Conservation (phyloP, 2,888 invertebrate genomes). For the Caradrina kadenii region DNA sequence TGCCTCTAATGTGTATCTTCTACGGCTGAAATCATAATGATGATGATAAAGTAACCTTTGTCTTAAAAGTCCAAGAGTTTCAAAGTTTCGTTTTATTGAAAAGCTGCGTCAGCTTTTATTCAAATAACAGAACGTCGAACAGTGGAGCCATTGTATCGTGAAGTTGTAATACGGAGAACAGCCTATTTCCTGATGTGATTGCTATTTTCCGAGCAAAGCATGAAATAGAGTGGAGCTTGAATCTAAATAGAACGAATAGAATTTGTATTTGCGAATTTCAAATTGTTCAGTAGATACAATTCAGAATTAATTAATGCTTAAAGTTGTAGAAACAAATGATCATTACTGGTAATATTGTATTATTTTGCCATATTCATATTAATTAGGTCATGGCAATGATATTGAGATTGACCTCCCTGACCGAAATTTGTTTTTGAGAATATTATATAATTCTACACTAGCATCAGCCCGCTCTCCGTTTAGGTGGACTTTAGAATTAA, state of each 20-base stretch:
- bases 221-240: conserved; percentile 14
- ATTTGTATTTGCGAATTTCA: conserved; percentile 3
- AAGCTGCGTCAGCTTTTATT: conserved; percentile 6
- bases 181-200: conserved; percentile 27
- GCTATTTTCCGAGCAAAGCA: conserved; percentile 2
- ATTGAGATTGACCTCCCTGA: too few relatives aligned
- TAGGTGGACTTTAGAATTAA: too few relatives aligned
- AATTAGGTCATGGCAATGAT: too few relatives aligned
- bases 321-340: background rate
- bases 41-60: background rate
- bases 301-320: conserved; percentile 11
- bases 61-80: too few relatives aligned
- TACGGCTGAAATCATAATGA: too few relatives aligned
- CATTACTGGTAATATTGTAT: too few relatives aligned
- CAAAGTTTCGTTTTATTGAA: background rate
- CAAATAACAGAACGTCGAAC: conserved; percentile 5
- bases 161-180: conserved; percentile 21
- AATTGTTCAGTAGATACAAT: conserved; percentile 13
- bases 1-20: too few relatives aligned
- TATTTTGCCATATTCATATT: too few relatives aligned
- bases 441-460: too few relatives aligned
- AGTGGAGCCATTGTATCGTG: conserved; percentile 2
- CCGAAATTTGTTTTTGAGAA: too few relatives aligned
- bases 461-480: too few relatives aligned
- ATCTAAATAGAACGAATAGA: conserved; percentile 18